Evolutionary conservation across 2,113 vertebrate species (phyloP), one percentile per base, ranked within the genome.

Genomic region (Myotis davidii): DNA sequence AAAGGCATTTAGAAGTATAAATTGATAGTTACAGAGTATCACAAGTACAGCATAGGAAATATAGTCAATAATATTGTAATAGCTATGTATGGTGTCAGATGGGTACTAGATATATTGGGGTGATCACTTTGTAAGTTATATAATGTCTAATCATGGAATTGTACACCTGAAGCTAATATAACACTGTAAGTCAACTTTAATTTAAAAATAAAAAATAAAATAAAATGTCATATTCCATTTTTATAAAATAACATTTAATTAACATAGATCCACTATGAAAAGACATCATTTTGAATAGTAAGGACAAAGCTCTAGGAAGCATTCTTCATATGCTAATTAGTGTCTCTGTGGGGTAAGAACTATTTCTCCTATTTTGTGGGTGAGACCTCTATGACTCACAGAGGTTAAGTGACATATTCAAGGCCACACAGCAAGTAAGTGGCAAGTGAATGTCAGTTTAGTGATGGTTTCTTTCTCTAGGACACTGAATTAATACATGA

Each of bases 221-320:
- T 18, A 34, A 70, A 69, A 39, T 72, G 69, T 39, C 37, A 72
- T 72, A 23, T 56, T 56, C 54, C 72, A 61, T 77, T 86, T 83
- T 88, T 70, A 95, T 76, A 59, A 90, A 87, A 8, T 70, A 34
- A 9, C 42, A 73, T 52, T 93, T 81, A 90, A 90, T 90, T n/a
- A 79, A 93, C 37, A 70, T 23, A 64, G 52, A 48, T 39, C 32
- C 64, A 70, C 27, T 83, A 78, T 56, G 67, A 78, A 88, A 92
- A 91, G 27, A 17, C 8, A 2, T 64, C 13, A 29, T 34, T 9
- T n/a, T 65, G 74, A 90, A 45, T 27, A 27, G 50, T 5, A 20
- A 96, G 67, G 67, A 14, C 45, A 88, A 69, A 83, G 42, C 25
- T 45, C 29, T n/a, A 78, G 14, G 3, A 54, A 81, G 61, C 17